These are phyloP conservation scores for Pseudomyrmex cubaensis DNA, from an alignment of 1,140 invertebrate species.

Conservation along the genomic window DNA sequence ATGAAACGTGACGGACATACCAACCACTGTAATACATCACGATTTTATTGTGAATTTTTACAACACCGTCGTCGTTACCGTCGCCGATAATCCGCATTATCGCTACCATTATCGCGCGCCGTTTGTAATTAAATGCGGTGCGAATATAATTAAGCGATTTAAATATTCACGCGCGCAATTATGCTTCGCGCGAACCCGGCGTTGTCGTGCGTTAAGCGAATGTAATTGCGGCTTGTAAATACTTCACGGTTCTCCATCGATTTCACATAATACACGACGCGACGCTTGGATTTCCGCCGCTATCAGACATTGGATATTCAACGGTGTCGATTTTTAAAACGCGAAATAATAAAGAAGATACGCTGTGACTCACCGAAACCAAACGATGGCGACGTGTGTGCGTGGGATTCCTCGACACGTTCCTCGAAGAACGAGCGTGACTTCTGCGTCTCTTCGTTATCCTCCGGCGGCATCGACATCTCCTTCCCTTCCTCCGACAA, in stretches of 20 bases:
- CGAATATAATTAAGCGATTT: conserved; percentile 42
- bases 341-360: neutral
- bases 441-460: conserved; percentile 24
- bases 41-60: conserved; percentile 28
- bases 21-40: neutral
- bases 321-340: neutral
- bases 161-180: conserved; percentile 56
- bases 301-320: neutral
- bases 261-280: neutral
- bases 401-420: neutral
- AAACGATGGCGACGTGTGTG: neutral
- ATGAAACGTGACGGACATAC: conserved; percentile 53
- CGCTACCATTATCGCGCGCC: conserved; percentile 27
- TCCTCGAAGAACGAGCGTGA: conserved; percentile 29
- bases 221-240: conserved; percentile 26
- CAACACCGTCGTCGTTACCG: neutral
- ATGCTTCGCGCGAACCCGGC: neutral
- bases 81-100: conserved; percentile 20
- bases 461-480: conserved; percentile 3
- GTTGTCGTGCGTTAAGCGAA: neutral
- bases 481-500: neutral
- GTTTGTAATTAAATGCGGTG: conserved; percentile 49
- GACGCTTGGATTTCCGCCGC: neutral
- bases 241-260: neutral
- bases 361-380: neutral